A percentile compares a stretch with the other conserved stretches of the same genome.
phyloP scores from a whole-genome alignment of 2,797 vertebrate genomes.

The Chromobotia macracanthus region DNA sequence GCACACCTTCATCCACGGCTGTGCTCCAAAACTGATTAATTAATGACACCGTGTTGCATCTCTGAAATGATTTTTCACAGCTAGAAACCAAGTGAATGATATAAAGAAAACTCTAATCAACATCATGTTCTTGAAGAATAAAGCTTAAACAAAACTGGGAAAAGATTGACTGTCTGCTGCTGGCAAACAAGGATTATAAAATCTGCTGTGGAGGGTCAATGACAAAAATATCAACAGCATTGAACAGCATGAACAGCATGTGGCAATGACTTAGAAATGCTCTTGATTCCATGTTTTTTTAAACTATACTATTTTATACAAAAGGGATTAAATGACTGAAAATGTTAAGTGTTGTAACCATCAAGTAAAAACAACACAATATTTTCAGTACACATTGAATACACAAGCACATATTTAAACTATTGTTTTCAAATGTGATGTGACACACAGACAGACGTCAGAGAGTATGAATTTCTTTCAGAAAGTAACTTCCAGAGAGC shows the following conservation, averaged over 20 bases:
- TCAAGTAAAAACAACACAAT: neutral
- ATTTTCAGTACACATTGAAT: neutral
- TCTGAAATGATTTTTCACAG: conserved; percentile 44
- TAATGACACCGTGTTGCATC: conserved; percentile 61
- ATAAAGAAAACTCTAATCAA: neutral
- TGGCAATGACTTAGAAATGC: too few relatives aligned
- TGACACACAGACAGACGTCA: neutral
- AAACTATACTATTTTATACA: too few relatives aligned
- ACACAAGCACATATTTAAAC: neutral
- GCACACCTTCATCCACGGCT: conserved; percentile 72
- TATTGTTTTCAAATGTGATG: neutral
- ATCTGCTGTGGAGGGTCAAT: neutral
- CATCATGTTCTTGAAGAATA: too few relatives aligned
- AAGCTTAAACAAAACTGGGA: neutral
- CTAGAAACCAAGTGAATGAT: conserved; percentile 18
- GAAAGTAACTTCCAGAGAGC: neutral
- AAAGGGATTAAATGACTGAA: too few relatives aligned
- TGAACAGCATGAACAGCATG: too few relatives aligned
- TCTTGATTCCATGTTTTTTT: too few relatives aligned
- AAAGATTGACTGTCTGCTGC: neutral
- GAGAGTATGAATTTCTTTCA: neutral
- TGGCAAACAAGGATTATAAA: neutral
- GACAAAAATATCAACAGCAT: too few relatives aligned
- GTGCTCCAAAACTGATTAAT: conserved; percentile 71
- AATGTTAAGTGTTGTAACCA: neutral